phyloP scores from a whole-genome alignment of 2,113 vertebrate genomes.

The Hippocampus barbouri region DNA sequence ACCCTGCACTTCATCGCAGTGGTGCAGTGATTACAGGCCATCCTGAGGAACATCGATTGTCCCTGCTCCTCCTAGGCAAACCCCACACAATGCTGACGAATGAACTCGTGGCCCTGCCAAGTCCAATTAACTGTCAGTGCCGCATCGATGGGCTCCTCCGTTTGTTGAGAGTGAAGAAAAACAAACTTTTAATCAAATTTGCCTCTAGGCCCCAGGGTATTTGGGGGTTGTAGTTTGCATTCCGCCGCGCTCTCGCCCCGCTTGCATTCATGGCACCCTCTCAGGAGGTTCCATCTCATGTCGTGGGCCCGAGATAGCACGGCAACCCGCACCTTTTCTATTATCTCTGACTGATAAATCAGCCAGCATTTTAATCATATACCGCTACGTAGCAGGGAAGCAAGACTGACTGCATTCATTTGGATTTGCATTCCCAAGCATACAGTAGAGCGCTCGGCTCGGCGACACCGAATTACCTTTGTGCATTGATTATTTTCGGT shows the following conservation, averaged over 20 bases:
- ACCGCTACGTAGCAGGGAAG: slow-evolving; percentile 21
- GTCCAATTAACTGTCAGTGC: slow-evolving; percentile 89
- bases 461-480: slow-evolving; percentile 16
- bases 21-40: slow-evolving; percentile 87
- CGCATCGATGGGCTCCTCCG: slow-evolving; percentile 80
- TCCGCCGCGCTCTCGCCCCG: slow-evolving; percentile 57
- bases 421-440: slow-evolving; percentile 19
- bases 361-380: slow-evolving; percentile 25
- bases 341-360: slow-evolving; percentile 40
- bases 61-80: slow-evolving; percentile 82
- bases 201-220: slow-evolving; percentile 68
- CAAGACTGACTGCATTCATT: slow-evolving; percentile 22
- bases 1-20: slow-evolving; percentile 87
- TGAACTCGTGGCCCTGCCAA: slow-evolving; percentile 92
- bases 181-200: slow-evolving; percentile 83
- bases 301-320: slow-evolving; percentile 50
- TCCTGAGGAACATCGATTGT: slow-evolving; percentile 86
- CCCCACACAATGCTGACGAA: slow-evolving; percentile 90
- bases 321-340: slow-evolving; percentile 34
- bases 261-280: slow-evolving; percentile 56
- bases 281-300: slow-evolving; percentile 62
- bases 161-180: slow-evolving; percentile 79
- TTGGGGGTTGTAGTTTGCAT: slow-evolving; percentile 71
- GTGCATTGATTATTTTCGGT: slow-evolving; percentile 9
- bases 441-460: slow-evolving; percentile 14